Conservation (phyloP, 2,113 vertebrate genomes). For the Pelecanoides urinatrix region DNA sequence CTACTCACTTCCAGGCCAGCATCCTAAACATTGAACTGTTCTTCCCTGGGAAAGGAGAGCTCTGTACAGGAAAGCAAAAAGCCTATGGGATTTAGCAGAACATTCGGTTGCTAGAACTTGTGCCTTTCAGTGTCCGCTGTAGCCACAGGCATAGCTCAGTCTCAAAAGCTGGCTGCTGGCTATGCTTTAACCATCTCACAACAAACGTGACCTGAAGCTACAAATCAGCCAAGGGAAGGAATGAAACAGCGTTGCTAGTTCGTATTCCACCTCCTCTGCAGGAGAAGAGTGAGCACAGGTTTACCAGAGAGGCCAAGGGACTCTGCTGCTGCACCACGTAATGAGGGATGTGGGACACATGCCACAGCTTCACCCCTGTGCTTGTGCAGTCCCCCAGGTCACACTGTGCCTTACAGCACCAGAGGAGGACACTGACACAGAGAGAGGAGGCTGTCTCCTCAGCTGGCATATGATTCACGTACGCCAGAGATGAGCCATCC, state of each 20-base stretch:
- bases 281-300: neutral
- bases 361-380: neutral
- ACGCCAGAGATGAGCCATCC: neutral
- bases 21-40: neutral
- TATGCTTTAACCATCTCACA: neutral
- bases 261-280: neutral
- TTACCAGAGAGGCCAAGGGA: neutral
- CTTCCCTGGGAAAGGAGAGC: neutral
- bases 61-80: neutral
- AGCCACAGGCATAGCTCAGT: neutral
- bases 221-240: neutral
- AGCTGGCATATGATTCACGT: neutral
- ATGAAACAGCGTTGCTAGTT: neutral
- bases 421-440: neutral
- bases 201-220: neutral
- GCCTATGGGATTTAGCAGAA: neutral
- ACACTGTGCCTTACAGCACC: neutral
- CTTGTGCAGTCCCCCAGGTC: neutral
- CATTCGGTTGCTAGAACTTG: neutral
- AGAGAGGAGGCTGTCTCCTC: neutral
- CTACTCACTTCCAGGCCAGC: neutral
- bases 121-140: neutral
- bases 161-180: neutral
- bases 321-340: neutral
- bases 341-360: neutral